A percentile compares a stretch with the other conserved stretches of the same genome.
These are phyloP conservation scores for Microcebus tavaratra DNA, from an alignment of 2,113 vertebrate species.

Conservation along the genomic window DNA sequence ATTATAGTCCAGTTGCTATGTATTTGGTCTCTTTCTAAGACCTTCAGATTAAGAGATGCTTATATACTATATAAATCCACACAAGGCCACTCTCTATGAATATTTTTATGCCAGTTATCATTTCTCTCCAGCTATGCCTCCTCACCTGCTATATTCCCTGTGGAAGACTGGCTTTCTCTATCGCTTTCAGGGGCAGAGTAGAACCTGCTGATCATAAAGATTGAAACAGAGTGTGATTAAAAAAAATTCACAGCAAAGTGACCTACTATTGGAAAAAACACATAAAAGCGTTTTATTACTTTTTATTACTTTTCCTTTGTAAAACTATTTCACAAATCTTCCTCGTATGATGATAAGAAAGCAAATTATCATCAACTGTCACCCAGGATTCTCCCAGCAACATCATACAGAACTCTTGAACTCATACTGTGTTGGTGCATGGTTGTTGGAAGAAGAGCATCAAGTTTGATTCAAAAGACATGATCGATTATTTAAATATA, in stretches of 20 bases:
- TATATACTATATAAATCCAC: not conserved
- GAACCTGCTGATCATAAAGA: not conserved
- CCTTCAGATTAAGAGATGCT: not conserved
- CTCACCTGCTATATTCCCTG: not conserved
- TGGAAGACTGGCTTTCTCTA: not conserved
- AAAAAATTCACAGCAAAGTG: not conserved
- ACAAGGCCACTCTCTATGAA: not conserved
- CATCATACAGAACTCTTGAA: constrained; percentile 47
- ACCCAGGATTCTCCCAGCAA: constrained; percentile 55
- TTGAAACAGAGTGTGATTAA: not conserved
- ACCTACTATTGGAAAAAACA: not conserved
- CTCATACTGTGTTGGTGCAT: not conserved
- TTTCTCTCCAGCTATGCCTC: not conserved
- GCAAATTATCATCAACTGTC: constrained; percentile 2
- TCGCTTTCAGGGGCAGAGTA: not conserved
- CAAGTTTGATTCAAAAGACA: constrained; percentile 68
- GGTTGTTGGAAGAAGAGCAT: constrained; percentile 26
- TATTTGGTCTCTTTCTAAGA: not conserved
- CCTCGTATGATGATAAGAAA: not conserved
- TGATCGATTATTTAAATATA: constrained; percentile 67
- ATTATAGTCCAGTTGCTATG: not conserved
- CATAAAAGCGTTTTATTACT: not conserved
- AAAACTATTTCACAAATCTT: not conserved
- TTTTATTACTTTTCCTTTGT: not conserved
- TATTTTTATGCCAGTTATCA: not conserved